A percentile compares a stretch with the other conserved stretches of the same genome.
These are phyloP conservation scores for Smithornis capensis DNA, from an alignment of 2,113 vertebrate species.

Conservation along the genomic window DNA sequence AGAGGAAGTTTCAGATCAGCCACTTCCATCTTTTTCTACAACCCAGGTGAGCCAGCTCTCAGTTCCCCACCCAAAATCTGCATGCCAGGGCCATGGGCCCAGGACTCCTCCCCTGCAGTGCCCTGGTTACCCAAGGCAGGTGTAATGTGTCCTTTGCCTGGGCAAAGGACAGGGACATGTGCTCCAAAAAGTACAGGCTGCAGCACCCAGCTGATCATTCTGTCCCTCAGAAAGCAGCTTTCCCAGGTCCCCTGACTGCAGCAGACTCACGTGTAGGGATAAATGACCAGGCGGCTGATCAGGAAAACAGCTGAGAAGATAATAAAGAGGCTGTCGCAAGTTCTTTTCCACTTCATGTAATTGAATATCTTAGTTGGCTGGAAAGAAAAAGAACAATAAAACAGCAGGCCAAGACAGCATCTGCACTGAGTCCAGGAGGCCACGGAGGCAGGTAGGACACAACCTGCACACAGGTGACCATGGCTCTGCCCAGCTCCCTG, in stretches of 20 bases:
- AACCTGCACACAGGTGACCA: background rate
- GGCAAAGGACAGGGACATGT: background rate
- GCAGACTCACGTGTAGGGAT: constrained; percentile 81
- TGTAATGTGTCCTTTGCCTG: background rate
- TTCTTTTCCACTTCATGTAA: constrained; percentile 83
- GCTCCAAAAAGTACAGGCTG: background rate
- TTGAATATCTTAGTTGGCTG: constrained; percentile 88
- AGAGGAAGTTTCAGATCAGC: background rate
- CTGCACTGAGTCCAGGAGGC: background rate
- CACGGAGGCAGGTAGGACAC: background rate
- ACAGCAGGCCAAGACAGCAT: background rate
- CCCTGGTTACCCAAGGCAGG: background rate
- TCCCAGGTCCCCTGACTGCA: background rate
- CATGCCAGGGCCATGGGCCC: background rate
- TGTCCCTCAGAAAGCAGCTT: background rate
- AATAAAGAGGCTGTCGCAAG: constrained; percentile 82
- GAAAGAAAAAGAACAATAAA: constrained; percentile 26
- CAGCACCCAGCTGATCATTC: background rate
- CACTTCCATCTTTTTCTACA: background rate
- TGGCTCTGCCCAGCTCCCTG: background rate
- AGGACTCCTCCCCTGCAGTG: background rate
- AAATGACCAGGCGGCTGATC: constrained; percentile 80
- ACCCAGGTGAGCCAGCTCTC: background rate
- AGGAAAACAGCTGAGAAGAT: constrained; percentile 84
- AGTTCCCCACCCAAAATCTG: background rate